A percentile compares a stretch with the other conserved stretches of the same genome.
phyloP scores from a whole-genome alignment of 2,797 vertebrate genomes.

The Coregonus sp. region DNA sequence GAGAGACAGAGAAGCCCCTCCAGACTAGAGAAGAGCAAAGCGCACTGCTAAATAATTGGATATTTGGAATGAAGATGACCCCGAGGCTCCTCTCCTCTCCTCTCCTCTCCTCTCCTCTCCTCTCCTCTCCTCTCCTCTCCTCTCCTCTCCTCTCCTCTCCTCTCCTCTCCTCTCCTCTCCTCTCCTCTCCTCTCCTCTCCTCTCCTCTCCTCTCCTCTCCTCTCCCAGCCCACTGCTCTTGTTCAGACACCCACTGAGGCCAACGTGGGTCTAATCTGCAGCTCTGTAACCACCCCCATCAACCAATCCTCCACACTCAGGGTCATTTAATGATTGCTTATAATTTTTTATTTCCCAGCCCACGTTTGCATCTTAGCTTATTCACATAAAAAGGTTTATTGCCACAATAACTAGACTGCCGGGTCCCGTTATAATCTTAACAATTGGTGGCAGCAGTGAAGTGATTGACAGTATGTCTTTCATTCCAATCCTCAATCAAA shows the following conservation, averaged over 20 bases:
- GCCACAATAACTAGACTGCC: neutral
- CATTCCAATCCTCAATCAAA: neutral
- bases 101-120: neutral
- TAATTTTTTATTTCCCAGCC: neutral
- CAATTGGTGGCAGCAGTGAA: neutral
- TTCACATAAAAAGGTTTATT: neutral
- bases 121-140: neutral
- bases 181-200: neutral
- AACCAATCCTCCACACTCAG: too few species aligned
- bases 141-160: neutral
- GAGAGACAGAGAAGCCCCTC: constrained; percentile 12
- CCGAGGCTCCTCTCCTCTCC: constrained; percentile 10
- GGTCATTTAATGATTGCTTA: neutral
- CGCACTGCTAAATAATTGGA: constrained; percentile 25
- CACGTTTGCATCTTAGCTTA: neutral
- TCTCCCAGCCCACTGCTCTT: too few species aligned
- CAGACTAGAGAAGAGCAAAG: constrained; percentile 19
- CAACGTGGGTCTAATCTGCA: too few species aligned
- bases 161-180: neutral
- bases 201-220: too few species aligned
- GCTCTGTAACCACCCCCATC: too few species aligned
- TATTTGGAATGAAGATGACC: constrained; percentile 22
- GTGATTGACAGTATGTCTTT: neutral
- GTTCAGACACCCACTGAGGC: too few species aligned
- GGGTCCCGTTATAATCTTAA: neutral